Evolutionary conservation across 92 coral and sea anemone genomes (phyloP), one percentile per base, ranked within the genome.

Genomic region (Parazoanthus atlanticus): DNA sequence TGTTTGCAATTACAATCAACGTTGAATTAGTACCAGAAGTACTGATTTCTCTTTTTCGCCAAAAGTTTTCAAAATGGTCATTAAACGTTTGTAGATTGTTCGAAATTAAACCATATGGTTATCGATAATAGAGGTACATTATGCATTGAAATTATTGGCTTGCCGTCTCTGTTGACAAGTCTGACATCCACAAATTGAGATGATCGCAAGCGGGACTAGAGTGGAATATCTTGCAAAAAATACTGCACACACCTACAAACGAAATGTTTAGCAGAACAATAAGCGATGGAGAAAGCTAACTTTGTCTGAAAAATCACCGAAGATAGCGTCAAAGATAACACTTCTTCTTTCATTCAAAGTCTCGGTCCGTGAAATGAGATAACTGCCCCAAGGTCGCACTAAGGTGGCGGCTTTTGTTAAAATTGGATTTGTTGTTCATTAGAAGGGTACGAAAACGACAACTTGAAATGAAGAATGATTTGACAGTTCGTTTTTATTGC

Each of bases 301-400:
- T 26, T 34, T 23, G 30, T 66, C 87, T 43, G 13, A 38, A 75
- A 52, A 1, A 7, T 46, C 17, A 43, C 29, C 33, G 29, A 70
- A 41, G 36, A 43, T 16, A 70, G 25, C 67, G 17, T 43, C 38
- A 70, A 70, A 38, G 31, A 82, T 38, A 43, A 67, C 43, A 11
- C 23, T 66, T n/a, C 32, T 56, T 34, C 16, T 36, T 84, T 46
- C 31, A 26, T 82, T 43, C 23, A 82, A 82, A 28, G 31, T 40
- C 25, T 66, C 19, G 19, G 76, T 71, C 46, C 76, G 78, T 84
- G 69, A 43, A 70, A 70, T 43, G 40, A 71, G 34, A 69, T 52
- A 28, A 69, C 56, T 70, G 61, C 78, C 87, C 87, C 67, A 38
- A n/a, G 78, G 87, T 84, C 79, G 87, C 38, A 76, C 40, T 70